Conservation (phyloP, 2,113 vertebrate genomes). For the Aptenodytes patagonicus region DNA sequence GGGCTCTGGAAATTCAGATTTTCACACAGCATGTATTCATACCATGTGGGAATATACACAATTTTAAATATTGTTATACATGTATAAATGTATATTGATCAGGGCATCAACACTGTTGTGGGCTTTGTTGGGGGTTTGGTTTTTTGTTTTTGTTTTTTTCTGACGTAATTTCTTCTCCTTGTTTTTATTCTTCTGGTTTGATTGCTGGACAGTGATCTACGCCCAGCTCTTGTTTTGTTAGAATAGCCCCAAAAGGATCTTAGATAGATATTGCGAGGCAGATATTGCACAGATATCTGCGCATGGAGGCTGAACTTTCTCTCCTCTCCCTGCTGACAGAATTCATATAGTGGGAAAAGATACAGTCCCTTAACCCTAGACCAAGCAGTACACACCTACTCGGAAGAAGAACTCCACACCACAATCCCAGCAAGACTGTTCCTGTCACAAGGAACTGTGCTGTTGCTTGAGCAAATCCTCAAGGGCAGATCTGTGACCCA, state of each 20-base stretch:
- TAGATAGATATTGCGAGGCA: neutral
- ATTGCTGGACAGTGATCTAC: neutral
- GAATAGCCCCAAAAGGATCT: neutral
- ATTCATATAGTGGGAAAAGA: neutral
- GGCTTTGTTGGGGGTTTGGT: accelerated
- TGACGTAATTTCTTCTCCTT: neutral
- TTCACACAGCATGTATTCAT: neutral
- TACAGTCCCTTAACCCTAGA: neutral
- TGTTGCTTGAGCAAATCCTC: neutral
- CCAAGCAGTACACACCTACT: neutral
- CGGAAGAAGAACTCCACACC: neutral
- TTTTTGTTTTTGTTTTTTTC: neutral
- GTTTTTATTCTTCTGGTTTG: neutral
- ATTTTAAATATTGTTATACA: neutral
- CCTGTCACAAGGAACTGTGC: neutral
- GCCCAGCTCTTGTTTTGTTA: neutral
- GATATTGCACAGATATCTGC: neutral
- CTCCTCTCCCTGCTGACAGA: neutral
- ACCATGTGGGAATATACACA: neutral
- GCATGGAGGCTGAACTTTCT: neutral
- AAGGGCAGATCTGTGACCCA: neutral
- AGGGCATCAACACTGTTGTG: neutral
- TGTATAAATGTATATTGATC: neutral
- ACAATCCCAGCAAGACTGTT: neutral
- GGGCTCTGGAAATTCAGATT: neutral